Evolutionary conservation across 2,888 invertebrate species (phyloP), one percentile per base, ranked within the genome.

Genomic region (Drosophila macrospina): DNA sequence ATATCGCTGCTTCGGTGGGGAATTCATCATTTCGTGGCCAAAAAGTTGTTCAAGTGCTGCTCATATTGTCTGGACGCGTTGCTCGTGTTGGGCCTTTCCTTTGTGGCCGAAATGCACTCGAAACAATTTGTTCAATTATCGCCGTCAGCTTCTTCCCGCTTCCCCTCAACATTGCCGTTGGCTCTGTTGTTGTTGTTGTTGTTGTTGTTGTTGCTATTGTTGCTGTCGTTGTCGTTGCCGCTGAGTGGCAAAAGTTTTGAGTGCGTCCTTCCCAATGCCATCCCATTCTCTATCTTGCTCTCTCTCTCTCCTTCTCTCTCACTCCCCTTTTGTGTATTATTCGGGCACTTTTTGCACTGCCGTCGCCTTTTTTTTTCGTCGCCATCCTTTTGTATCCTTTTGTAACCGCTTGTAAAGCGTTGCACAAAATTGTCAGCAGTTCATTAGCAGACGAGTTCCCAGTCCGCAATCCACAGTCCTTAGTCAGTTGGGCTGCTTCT

Each of bases 41-140:
- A 67, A 66, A 72, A 60, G 51, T 72, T 68, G 67, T 68, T 68
- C 56, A 64, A 73, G 73, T 73, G 63, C 72, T 67, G 39, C 45
- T 59, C 55, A 52, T 68, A 42, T 59, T 48, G 37, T 56, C 71
- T 44, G 39, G 41, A 37, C 13, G 34, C 36, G 47, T 47, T 45
- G 45, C 8, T 50, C n/a, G 16, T 37, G 48, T 63, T 57, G 61
- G 60, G 41, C 36, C 60, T 66, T 65, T 69, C 67, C 69, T 70
- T 69, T 69, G 51, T 73, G 67, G 64, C 69, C 76, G 67, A 75
- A 75, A 75, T 86, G 83, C 73, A 79, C 84, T 87, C 76, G 82
- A 88, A 89, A 89, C 88, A 89, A 89, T 87, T 89, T 89, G 80
- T 79, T 78, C 87, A 82, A 82, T 87, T 84, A 87, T 86, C 80